phyloP scores from a whole-genome alignment of 2,113 vertebrate genomes.

The Pterophyllum scalare region DNA sequence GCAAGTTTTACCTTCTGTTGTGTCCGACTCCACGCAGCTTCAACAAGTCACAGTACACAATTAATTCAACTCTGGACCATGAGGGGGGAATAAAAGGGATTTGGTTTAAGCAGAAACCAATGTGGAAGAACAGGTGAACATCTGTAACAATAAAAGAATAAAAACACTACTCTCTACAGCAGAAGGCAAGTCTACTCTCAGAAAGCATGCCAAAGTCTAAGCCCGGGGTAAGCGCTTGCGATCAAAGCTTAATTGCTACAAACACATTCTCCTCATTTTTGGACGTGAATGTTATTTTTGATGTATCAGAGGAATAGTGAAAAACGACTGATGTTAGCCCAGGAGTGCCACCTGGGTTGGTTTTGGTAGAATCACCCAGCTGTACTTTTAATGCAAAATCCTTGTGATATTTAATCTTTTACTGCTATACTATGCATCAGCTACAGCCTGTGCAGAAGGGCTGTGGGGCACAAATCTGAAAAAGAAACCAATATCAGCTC shows the following conservation, averaged over 20 bases:
- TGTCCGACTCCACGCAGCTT: slow-evolving; percentile 41
- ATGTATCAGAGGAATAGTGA: not conserved
- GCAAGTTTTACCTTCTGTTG: slow-evolving; percentile 35
- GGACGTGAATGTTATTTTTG: not conserved
- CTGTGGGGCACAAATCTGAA: not conserved
- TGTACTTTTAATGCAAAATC: not conserved
- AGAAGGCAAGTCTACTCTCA: slow-evolving; percentile 5
- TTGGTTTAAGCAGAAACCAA: not conserved
- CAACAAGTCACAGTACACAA: slow-evolving; percentile 6
- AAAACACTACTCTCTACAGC: not conserved
- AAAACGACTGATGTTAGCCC: not conserved
- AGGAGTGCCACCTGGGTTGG: not conserved
- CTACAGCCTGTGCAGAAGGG: not conserved
- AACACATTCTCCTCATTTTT: not conserved
- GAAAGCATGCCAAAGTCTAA: not conserved
- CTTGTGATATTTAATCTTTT: not conserved
- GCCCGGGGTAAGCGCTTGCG: too few species aligned
- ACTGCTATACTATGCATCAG: rapidly evolving
- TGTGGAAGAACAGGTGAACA: not conserved
- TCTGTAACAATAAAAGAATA: not conserved
- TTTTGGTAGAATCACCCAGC: not conserved
- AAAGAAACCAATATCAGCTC: not conserved
- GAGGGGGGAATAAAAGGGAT: not conserved
- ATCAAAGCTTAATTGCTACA: not conserved
- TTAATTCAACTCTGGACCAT: slow-evolving; percentile 5